These are phyloP conservation scores for Enteromius anoplus DNA, from an alignment of 2,797 vertebrate species.

Conservation along the genomic window DNA sequence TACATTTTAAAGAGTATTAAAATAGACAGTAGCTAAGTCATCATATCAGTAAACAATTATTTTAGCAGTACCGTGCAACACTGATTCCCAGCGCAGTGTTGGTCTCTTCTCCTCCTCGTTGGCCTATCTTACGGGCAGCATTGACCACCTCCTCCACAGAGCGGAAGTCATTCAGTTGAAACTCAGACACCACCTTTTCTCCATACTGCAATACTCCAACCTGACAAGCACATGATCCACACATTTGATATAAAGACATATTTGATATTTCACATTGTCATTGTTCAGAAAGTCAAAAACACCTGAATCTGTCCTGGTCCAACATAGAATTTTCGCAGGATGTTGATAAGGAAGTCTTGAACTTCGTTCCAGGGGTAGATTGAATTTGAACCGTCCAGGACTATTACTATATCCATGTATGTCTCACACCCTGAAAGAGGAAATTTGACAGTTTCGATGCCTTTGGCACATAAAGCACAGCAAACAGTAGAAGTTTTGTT, in stretches of 20 bases:
- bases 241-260: background rate
- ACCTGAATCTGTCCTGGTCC: constrained; percentile 99
- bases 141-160: constrained; percentile 94
- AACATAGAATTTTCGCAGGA: constrained; percentile 96
- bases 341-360: constrained; percentile 97
- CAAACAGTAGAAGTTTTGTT: constrained; percentile 9
- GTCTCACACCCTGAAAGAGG: constrained; percentile 90
- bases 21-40: background rate
- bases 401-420: constrained; percentile 98
- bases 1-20: background rate
- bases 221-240: constrained; percentile 65
- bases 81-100: constrained; percentile 94
- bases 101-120: constrained; percentile 93
- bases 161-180: constrained; percentile 91
- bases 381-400: constrained; percentile 97
- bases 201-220: constrained; percentile 95
- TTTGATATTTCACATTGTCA: background rate
- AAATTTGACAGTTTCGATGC: background rate
- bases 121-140: constrained; percentile 89
- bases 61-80: constrained; percentile 83
- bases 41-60: background rate
- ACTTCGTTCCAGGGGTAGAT: constrained; percentile 99
- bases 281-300: constrained; percentile 47
- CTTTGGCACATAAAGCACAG: constrained; percentile 24
- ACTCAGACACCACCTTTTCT: constrained; percentile 94